Evolutionary conservation across 2,113 vertebrate species (phyloP), one percentile per base, ranked within the genome.

Genomic region (Bombycilla garrulus): DNA sequence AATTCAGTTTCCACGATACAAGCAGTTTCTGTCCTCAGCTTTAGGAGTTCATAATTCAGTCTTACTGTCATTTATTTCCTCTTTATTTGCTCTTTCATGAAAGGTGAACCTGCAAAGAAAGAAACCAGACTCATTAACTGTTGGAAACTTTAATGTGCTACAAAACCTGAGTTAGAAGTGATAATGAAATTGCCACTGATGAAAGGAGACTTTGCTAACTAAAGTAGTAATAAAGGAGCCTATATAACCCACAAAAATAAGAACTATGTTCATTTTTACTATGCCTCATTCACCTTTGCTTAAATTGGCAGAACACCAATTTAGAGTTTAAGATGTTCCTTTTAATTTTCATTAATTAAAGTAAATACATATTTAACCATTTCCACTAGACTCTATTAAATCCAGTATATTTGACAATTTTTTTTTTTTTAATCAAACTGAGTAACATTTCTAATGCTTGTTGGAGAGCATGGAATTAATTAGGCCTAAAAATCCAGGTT

Each of bases 101-200:
- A 98, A 97, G 72, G 94, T 97, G 95, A 94, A 93, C 84, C 88
- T 97, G 81, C 91, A 94, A 62, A 95, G 93, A 97, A 97, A 97
- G 93, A 96, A 98, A 97, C 95, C 95, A 96, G 96, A 97, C 95
- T 98, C 98, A 98, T 98, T 99, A 99, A 98, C 97, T 97, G 80
- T 95, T 97, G 94, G 94, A 98, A 97, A 96, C 83, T 97, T 97
- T 97, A 97, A 97, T 97, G 96, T 97, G 95, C 90, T 97, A 97
- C 86, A 97, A 97, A 97, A 98, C 94, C 97, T 97, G 96, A 97
- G 98, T 98, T 98, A 98, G 97, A 98, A 97, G 97, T 97, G 97
- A 97, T 98, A 98, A 98, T 98, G 97, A 98, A 98, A 97, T 98
- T 98, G 97, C 95, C 93, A 96, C 94, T 94, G 95, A 95, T 96